Evolutionary conservation across 2,113 vertebrate species (phyloP).

Genomic region (Corythornis vintsioides): DNA sequence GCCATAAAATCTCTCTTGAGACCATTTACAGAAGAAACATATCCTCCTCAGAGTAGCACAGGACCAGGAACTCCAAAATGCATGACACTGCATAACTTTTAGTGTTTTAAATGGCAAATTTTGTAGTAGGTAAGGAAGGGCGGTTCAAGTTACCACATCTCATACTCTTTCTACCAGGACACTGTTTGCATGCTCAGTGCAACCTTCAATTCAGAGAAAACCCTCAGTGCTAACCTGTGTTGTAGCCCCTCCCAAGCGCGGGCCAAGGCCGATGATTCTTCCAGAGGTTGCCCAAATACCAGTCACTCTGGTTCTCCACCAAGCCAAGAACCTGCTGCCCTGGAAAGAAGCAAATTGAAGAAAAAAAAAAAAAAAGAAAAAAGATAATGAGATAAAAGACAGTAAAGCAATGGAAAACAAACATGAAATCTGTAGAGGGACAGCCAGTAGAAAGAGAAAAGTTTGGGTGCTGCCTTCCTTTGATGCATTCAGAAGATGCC

Average conservation of each 20-base stretch:
- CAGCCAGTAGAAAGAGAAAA: not conserved
- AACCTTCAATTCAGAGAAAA: not conserved
- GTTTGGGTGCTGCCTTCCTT: not conserved
- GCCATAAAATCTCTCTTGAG: not conserved
- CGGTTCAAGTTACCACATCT: not conserved
- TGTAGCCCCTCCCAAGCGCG: conserved; percentile 94
- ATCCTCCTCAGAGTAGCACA: not conserved
- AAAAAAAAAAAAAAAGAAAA: not conserved
- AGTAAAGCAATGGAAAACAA: not conserved
- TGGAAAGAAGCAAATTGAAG: conserved; percentile 69
- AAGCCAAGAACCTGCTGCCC: conserved; percentile 96
- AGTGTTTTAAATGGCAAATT: not conserved
- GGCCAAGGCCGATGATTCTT: conserved; percentile 99
- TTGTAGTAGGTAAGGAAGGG: not conserved
- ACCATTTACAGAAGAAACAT: not conserved
- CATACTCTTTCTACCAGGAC: not conserved
- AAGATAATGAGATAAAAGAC: not conserved
- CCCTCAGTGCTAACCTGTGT: conserved; percentile 83
- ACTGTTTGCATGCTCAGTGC: not conserved
- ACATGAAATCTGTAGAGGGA: not conserved
- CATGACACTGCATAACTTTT: not conserved
- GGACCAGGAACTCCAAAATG: not conserved
- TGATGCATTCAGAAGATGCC: not conserved
- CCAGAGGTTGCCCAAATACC: conserved; percentile 99
- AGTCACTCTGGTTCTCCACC: conserved; percentile 98